phyloP scores from a whole-genome alignment of 1,140 invertebrate species.

The Microplitis mediator region DNA sequence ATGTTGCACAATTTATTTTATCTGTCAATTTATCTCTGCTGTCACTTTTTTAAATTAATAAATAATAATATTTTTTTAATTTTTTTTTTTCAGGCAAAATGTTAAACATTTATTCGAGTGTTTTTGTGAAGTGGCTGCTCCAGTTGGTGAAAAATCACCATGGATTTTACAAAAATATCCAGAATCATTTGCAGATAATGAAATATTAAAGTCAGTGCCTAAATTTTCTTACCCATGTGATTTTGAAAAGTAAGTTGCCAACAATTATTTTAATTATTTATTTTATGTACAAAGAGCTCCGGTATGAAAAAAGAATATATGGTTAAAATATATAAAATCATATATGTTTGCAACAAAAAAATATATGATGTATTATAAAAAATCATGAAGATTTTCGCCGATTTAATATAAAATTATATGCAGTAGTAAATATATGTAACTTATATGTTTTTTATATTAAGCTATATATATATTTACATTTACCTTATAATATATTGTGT shows the following conservation, averaged over 20 bases:
- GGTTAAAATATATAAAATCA: too few species aligned
- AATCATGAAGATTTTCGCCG: too few species aligned
- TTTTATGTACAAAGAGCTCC: background rate
- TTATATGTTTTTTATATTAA: too few species aligned
- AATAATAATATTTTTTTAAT: background rate
- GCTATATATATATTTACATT: too few species aligned
- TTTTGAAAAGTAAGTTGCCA: slow-evolving; percentile 72
- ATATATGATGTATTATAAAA: too few species aligned
- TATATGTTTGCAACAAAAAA: too few species aligned
- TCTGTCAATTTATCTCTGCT: background rate
- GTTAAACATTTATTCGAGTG: slow-evolving; percentile 82
- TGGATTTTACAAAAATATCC: slow-evolving; percentile 82
- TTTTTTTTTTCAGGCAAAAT: slow-evolving; percentile 71
- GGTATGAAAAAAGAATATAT: too few species aligned
- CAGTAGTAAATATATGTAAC: too few species aligned
- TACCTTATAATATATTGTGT: too few species aligned
- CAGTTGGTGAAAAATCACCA: slow-evolving; percentile 66
- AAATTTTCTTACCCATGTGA: slow-evolving; percentile 87
- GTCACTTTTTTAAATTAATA: background rate
- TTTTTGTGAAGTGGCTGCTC: slow-evolving; percentile 80
- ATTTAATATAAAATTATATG: too few species aligned
- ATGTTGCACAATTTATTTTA: background rate
- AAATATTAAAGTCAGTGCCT: slow-evolving; percentile 79
- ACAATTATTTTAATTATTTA: background rate
- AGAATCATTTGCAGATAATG: slow-evolving; percentile 74